Evolutionary conservation across 2,888 invertebrate species (phyloP), one percentile per base, ranked within the genome.

Genomic region (Limenitis arthemis): DNA sequence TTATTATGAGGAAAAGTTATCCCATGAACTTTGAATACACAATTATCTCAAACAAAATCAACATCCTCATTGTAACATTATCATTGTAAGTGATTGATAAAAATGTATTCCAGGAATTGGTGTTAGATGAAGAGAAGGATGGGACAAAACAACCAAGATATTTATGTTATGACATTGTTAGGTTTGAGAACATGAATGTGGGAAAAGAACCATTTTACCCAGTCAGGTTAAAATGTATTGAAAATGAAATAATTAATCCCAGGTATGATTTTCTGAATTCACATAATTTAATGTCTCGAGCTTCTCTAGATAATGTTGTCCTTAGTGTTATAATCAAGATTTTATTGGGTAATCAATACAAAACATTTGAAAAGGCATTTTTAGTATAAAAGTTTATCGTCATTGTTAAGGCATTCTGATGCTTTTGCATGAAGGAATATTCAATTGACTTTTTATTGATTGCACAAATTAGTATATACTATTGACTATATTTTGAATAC

Each of bases 101-200:
- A 29, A 12, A 33, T 34, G 6, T 29, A 52, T 87, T 86, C 41
- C 72, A 97, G 97, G 98, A 99, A 90, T 96, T 98, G 97, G 97
- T 99, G 8, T 91, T 97, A 59, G 98, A 98, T 72, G 93, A 91
- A 79, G 93, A 92, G 9, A 78, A 90, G 8, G 94, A 46, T 30
- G 46, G 92, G 0, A 81, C 88, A 64, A 88, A 90, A 54, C 91
- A 93, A 63, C 97, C 98, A 0, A 89, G 99, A 41, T 99, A 94
- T 77, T 89, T 99, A 56, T 95, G 96, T 40, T 99, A 99, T 70
- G 99, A 99, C 71, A 93, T 99, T 49, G 90, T 99, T 34, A 89
- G 89, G 67, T 94, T 94, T 67, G 93, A 96, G 67, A 91, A 91
- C 0, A 84, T 90, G 53, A 91, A 94, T 64, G 92, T 98, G 4